Evolutionary conservation across 2,888 invertebrate genomes (phyloP).

Genomic region (Adelphocoris suturalis): DNA sequence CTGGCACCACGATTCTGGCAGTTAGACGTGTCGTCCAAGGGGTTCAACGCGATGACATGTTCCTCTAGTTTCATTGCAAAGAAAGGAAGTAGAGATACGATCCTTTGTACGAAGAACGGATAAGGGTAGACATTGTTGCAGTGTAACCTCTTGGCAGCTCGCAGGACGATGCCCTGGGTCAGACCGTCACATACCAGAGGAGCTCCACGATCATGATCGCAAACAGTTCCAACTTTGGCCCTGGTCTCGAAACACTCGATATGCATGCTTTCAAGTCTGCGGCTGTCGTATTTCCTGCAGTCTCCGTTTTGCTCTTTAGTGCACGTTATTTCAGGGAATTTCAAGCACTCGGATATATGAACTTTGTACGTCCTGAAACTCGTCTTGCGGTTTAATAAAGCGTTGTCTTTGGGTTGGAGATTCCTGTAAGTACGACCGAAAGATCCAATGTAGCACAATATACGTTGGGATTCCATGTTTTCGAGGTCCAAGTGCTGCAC

Average conservation of each 20-base stretch:
- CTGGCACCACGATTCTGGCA: too few species aligned
- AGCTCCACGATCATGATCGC: background rate
- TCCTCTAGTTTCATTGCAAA: too few species aligned
- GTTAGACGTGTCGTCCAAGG: too few species aligned
- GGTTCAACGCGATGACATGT: too few species aligned
- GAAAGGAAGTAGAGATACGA: too few species aligned
- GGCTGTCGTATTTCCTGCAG: background rate
- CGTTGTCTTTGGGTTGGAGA: background rate
- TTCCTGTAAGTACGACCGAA: background rate
- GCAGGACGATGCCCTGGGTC: background rate
- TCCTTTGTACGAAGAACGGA: background rate
- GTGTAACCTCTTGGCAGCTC: background rate
- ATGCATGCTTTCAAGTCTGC: background rate
- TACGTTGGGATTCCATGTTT: background rate
- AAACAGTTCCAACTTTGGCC: constrained; percentile 6
- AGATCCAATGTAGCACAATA: background rate
- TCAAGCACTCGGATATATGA: background rate
- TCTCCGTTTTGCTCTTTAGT: background rate
- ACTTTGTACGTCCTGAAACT: background rate
- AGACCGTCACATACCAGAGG: background rate
- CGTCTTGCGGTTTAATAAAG: background rate
- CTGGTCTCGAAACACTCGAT: background rate
- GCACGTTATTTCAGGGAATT: background rate
- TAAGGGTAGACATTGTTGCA: background rate
- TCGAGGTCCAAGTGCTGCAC: too few species aligned